Evolutionary conservation across 2,888 invertebrate genomes (phyloP).

Genomic region (Lasius platythorax): DNA sequence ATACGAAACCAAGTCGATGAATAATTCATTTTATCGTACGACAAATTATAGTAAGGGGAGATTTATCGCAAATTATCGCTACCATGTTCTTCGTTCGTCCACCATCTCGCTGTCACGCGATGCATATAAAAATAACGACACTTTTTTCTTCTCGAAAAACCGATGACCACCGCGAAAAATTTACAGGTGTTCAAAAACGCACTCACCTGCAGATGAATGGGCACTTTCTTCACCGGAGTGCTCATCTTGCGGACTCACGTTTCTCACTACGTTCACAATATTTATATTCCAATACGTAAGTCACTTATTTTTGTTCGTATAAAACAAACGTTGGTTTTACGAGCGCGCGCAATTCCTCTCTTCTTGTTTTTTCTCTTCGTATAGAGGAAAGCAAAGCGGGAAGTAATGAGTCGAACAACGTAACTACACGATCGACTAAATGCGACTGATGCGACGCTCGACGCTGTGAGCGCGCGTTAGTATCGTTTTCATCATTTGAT

Average conservation of each 20-base stretch:
- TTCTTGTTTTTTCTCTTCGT: not conserved
- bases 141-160: not conserved
- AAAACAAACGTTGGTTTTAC: constrained; percentile 10
- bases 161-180: not conserved
- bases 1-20: not conserved
- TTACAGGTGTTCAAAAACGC: constrained; percentile 7
- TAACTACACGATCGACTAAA: constrained; percentile 17
- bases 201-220: constrained; percentile 96
- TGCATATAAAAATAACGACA: constrained; percentile 9
- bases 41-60: not conserved
- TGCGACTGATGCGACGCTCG: constrained; percentile 23
- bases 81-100: not conserved
- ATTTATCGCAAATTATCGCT: not conserved
- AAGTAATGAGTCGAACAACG: not conserved
- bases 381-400: not conserved
- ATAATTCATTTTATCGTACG: not conserved
- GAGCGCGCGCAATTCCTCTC: constrained; percentile 29
- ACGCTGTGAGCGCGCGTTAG: constrained; percentile 61
- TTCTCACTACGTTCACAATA: not conserved
- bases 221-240: constrained; percentile 97
- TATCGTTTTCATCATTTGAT: not conserved
- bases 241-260: constrained; percentile 86
- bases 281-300: not conserved
- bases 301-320: constrained; percentile 22
- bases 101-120: not conserved